Conservation (phyloP, 2,113 vertebrate species). For the Plotosus lineatus region DNA sequence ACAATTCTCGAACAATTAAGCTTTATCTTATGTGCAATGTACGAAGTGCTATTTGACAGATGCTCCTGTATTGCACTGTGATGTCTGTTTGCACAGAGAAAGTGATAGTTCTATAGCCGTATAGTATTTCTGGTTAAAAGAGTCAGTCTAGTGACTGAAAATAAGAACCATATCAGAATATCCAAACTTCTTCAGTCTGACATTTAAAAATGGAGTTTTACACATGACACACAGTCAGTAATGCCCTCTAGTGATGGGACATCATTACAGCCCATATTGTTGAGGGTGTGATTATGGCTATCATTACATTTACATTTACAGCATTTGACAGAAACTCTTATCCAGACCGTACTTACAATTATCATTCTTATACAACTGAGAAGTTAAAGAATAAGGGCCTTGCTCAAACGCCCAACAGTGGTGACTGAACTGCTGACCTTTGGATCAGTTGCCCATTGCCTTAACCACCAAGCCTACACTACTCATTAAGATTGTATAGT, state of each 20-base stretch:
- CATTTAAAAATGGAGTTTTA: constrained; percentile 11
- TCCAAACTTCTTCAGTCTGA: constrained; percentile 57
- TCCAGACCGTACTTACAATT: too few relatives aligned
- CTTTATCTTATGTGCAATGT: constrained; percentile 4
- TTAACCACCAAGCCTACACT: too few relatives aligned
- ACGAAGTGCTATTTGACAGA: constrained; percentile 16
- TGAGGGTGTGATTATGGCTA: too few relatives aligned
- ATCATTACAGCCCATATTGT: not conserved
- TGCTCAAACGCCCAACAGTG: too few relatives aligned
- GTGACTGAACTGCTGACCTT: too few relatives aligned
- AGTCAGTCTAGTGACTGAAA: constrained; percentile 70
- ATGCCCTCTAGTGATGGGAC: constrained; percentile 39
- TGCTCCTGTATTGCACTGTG: constrained; percentile 38
- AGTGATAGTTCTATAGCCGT: not conserved
- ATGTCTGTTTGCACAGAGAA: not conserved
- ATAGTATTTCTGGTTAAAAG: constrained; percentile 63
- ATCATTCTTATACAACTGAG: too few relatives aligned
- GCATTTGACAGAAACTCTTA: too few relatives aligned
- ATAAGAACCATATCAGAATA: constrained; percentile 68
- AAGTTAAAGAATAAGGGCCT: too few relatives aligned
- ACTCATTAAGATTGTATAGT: not conserved
- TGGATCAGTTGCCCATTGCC: too few relatives aligned
- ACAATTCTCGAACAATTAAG: constrained; percentile 8
- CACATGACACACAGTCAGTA: constrained; percentile 14
- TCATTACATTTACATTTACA: too few relatives aligned